Percentiles rank a stretch among this genome's conserved stretches.
phyloP scores from a whole-genome alignment of 23 tunicate species.

The Styela clava region DNA sequence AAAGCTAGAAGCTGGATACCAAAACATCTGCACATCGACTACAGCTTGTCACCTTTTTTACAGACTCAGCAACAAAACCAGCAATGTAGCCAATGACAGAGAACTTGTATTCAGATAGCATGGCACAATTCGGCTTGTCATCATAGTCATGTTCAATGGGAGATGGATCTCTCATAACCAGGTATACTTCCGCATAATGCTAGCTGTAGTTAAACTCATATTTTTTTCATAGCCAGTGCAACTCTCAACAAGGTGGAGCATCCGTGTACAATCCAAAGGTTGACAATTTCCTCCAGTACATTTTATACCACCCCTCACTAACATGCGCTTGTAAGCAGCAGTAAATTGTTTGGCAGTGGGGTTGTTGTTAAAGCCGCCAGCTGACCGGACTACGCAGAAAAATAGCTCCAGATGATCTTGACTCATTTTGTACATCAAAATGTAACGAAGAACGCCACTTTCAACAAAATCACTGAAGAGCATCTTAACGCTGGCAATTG shows the following conservation, averaged over 20 bases:
- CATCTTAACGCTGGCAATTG: neutral
- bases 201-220: neutral
- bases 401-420: constrained; percentile 32
- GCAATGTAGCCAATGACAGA: neutral
- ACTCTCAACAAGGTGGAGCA: neutral
- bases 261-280: neutral
- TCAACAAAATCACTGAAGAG: neutral
- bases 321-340: neutral
- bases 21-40: no score
- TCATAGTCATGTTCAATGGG: neutral
- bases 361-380: constrained; percentile 27
- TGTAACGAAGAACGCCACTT: neutral
- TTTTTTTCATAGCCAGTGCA: neutral
- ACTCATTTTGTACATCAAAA: constrained; percentile 23
- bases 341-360: constrained; percentile 20
- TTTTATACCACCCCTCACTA: constrained; percentile 1
- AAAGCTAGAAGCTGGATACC: no score
- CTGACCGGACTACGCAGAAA: constrained; percentile 4
- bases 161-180: neutral
- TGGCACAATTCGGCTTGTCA: neutral
- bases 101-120: neutral
- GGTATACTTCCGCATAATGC: no score
- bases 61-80: neutral
- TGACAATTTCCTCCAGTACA: neutral
- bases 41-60: no score